Evolutionary conservation across 2,113 vertebrate species (phyloP), one percentile per base, ranked within the genome.

Genomic region (Chionomys nivalis): DNA sequence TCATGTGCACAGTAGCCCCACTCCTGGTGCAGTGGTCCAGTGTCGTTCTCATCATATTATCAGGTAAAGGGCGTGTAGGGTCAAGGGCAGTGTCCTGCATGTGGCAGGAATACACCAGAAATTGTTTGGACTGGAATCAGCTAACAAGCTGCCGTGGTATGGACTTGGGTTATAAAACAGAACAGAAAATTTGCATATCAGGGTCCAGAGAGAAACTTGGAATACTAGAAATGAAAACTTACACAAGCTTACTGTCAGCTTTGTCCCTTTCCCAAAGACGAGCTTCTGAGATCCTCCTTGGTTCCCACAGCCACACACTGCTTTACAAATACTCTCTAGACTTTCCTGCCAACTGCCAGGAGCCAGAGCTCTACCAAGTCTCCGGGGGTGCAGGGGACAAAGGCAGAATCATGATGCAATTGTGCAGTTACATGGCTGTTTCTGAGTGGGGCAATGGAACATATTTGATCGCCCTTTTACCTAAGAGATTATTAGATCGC

Each of bases 201-300:
- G 72, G 10, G 91, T 95, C 90, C 73, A 91, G 94, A 86, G 77
- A 93, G 78, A 87, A 95, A 92, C 75, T 86, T 94, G 90, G 55
- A 92, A 39, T 47, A 88, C 77, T 86, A 90, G 82, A 76, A 87
- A 89, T 68, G 92, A 66, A 97, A 7, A 97, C 97, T 98, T 98
- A 98, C 97, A 10, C 95, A 92, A 42, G 16, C 66, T 94, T 61
- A 98, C 88, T 55, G 63, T 94, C 78, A 98, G 68, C 79, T 95
- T 96, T 3, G 92, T 98, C 85, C 98, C 97, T 1, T 93, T 96
- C 82, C 97, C 97, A 93, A 98, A 98, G 92, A n/a, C 7, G 73
- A 97, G 9, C 68, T 87, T 94, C 66, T 79, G 70, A 77, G 83
- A 87, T 72, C 68, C 58, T 88, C 68, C 58, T 88, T 16, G 78